Conservation (phyloP, 2,113 vertebrate species). For the Shinisaurus crocodilurus region DNA sequence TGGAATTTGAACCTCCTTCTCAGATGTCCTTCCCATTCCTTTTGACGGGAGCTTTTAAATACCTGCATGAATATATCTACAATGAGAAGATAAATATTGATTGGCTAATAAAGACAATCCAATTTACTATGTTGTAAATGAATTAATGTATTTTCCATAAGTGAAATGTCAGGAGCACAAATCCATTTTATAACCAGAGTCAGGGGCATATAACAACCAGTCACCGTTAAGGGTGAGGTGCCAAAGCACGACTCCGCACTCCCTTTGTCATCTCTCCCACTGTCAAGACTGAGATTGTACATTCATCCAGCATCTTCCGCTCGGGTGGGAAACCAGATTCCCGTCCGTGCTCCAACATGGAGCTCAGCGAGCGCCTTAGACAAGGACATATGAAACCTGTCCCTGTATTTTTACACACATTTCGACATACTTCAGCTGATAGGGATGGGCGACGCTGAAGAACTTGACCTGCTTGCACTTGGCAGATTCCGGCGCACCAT, state of each 20-base stretch:
- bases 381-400: neutral
- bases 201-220: neutral
- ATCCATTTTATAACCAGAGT: neutral
- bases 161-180: neutral
- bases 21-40: neutral
- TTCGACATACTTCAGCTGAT: too few relatives aligned
- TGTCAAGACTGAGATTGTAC: neutral
- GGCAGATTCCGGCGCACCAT: too few relatives aligned
- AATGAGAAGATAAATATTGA: neutral
- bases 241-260: neutral
- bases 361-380: neutral
- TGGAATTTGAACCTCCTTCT: neutral
- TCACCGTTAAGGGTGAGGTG: neutral
- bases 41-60: neutral
- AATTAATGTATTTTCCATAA: slow-evolving; percentile 1
- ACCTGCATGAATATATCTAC: neutral
- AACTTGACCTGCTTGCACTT: too few relatives aligned
- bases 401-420: too few relatives aligned
- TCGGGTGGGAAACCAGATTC: neutral
- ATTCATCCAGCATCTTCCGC: neutral
- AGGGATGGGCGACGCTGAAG: too few relatives aligned
- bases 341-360: neutral
- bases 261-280: neutral
- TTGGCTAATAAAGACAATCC: slow-evolving; percentile 5
- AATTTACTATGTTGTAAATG: neutral